phyloP scores from a whole-genome alignment of 2,797 vertebrate species.

The Urophycis tenuis region DNA sequence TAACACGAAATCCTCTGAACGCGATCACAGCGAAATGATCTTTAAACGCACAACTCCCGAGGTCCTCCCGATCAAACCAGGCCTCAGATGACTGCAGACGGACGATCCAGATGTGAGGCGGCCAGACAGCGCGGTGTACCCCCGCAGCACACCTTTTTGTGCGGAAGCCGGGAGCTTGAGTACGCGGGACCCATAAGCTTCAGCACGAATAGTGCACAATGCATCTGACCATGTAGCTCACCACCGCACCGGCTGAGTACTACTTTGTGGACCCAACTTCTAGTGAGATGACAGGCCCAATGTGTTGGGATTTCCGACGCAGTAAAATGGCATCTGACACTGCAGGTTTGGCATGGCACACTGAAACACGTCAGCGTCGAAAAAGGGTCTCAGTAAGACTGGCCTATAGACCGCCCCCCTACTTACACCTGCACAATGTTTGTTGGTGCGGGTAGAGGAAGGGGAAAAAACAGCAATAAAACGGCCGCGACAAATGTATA shows the following conservation, averaged over 20 bases:
- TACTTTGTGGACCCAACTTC: slow-evolving; percentile 65
- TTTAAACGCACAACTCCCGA: slow-evolving; percentile 39
- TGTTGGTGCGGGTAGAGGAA: slow-evolving; percentile 35
- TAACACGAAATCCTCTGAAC: slow-evolving; percentile 47
- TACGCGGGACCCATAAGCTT: slow-evolving; percentile 74
- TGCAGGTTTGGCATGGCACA: slow-evolving; percentile 65
- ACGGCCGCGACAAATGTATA: slow-evolving; percentile 59
- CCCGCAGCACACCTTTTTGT: slow-evolving; percentile 62
- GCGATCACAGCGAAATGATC: slow-evolving; percentile 26
- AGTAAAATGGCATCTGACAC: slow-evolving; percentile 68
- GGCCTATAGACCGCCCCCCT: slow-evolving; percentile 40
- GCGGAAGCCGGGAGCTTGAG: slow-evolving; percentile 69
- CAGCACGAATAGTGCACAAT: slow-evolving; percentile 63
- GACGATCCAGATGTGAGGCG: slow-evolving; percentile 67
- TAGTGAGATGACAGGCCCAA: slow-evolving; percentile 59
- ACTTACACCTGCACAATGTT: slow-evolving; percentile 68
- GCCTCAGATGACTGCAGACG: slow-evolving; percentile 59
- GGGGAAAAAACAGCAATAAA: slow-evolving; percentile 41
- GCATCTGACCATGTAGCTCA: slow-evolving; percentile 54
- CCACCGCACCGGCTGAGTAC: slow-evolving; percentile 59
- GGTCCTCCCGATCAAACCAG: slow-evolving; percentile 52
- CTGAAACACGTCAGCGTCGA: slow-evolving; percentile 61
- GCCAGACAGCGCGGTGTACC: slow-evolving; percentile 59
- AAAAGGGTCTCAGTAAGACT: slow-evolving; percentile 64
- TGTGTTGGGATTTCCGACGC: slow-evolving; percentile 60